Percentiles rank a stretch among this genome's conserved stretches.
phyloP scores from a whole-genome alignment of 92 coral and sea anemone species.

The Zoanthus sociatus region DNA sequence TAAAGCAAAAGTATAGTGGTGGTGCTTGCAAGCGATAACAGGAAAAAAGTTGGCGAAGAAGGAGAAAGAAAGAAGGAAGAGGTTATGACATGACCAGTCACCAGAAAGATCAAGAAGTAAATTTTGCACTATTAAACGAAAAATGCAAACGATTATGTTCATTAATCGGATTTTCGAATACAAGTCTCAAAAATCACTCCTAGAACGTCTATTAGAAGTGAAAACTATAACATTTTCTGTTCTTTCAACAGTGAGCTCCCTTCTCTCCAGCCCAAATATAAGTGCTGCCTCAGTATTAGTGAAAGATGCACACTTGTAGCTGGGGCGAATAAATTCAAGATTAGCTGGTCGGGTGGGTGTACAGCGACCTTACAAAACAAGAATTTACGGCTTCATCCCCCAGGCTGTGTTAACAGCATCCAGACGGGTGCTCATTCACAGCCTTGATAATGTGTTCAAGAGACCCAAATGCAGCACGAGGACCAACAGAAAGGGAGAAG shows the following conservation, averaged over 20 bases:
- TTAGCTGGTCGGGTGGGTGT: not conserved
- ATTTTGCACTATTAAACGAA: not conserved
- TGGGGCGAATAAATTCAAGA: not conserved
- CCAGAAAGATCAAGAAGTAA: not conserved
- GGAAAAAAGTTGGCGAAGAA: too few species aligned
- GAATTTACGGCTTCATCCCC: not conserved
- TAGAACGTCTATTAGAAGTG: not conserved
- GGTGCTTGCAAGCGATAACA: too few species aligned
- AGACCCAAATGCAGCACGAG: not conserved
- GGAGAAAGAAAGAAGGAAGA: too few species aligned
- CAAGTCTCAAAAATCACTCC: not conserved
- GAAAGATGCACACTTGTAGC: not conserved
- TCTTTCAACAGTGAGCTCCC: not conserved
- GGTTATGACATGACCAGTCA: not conserved
- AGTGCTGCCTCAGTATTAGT: not conserved
- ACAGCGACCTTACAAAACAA: not conserved
- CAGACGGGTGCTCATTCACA: not conserved
- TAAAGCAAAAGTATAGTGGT: too few species aligned
- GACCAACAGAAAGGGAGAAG: not conserved
- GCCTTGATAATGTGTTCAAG: not conserved
- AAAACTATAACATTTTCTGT: not conserved
- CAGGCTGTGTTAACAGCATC: not conserved
- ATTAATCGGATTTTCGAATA: not conserved
- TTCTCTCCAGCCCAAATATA: not conserved
- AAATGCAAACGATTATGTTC: not conserved